These are phyloP conservation scores for Theretra japonica DNA, from an alignment of 2,888 invertebrate genomes.

Conservation along the genomic window DNA sequence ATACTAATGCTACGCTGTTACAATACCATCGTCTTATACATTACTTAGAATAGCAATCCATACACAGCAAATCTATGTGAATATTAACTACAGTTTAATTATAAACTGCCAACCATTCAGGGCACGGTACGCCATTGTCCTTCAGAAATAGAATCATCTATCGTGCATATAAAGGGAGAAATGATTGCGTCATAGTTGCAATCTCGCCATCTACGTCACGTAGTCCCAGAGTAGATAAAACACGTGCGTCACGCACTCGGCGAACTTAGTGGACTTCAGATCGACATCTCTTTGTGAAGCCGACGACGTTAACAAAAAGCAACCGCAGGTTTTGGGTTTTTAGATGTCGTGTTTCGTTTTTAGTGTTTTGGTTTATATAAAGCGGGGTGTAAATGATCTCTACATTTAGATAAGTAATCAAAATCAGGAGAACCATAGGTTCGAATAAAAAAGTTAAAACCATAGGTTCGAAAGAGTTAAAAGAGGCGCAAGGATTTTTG, in stretches of 20 bases:
- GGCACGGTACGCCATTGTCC: slow-evolving; percentile 29
- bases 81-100: slow-evolving; percentile 8
- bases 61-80: neutral
- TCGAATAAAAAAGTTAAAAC: too few relatives aligned
- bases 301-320: slow-evolving; percentile 47
- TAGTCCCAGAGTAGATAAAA: slow-evolving; percentile 64
- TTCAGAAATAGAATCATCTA: slow-evolving; percentile 18
- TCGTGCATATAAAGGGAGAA: slow-evolving; percentile 33
- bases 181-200: slow-evolving; percentile 53
- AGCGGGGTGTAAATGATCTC: too few relatives aligned
- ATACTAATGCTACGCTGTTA: neutral
- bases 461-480: too few relatives aligned
- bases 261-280: slow-evolving; percentile 64
- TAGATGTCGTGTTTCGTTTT: neutral
- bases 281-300: slow-evolving; percentile 61
- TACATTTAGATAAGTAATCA: too few relatives aligned
- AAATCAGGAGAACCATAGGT: too few relatives aligned
- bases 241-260: slow-evolving; percentile 60
- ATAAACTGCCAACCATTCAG: slow-evolving; percentile 27
- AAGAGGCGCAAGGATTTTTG: too few relatives aligned
- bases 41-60: neutral
- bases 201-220: slow-evolving; percentile 74
- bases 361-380: neutral
- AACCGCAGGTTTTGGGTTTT: neutral
- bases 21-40: neutral